Conservation (phyloP, 2,797 vertebrate species). For the Acomys russatus region DNA sequence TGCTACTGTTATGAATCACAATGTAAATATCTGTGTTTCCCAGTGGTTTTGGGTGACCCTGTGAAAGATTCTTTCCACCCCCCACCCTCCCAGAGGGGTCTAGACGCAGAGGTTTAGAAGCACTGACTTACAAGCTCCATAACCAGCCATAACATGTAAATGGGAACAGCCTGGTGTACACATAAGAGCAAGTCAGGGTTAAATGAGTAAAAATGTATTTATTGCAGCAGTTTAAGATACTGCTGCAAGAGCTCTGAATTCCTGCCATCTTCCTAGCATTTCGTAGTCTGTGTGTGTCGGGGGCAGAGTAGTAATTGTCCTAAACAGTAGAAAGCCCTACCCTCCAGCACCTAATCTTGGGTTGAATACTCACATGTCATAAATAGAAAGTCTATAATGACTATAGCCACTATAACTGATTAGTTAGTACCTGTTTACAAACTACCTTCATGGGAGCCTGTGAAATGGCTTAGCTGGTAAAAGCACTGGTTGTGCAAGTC, state of each 20-base stretch:
- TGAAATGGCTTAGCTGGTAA: background rate
- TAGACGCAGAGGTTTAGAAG: background rate
- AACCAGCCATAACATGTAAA: slow-evolving; percentile 6
- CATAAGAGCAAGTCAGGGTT: background rate
- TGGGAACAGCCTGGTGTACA: slow-evolving; percentile 1
- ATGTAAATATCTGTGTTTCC: background rate
- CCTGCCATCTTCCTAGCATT: background rate
- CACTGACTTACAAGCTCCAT: background rate
- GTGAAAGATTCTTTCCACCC: background rate
- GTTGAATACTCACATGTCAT: background rate
- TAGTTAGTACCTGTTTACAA: slow-evolving; percentile 55
- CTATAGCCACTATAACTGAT: slow-evolving; percentile 8
- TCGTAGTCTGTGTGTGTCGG: background rate
- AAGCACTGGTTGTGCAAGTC: background rate
- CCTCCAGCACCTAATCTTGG: background rate
- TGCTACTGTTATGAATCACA: background rate
- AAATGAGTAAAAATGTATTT: background rate
- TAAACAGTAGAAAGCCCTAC: background rate
- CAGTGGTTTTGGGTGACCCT: background rate
- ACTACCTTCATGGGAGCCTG: slow-evolving; percentile 14
- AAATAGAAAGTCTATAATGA: background rate
- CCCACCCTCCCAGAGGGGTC: background rate
- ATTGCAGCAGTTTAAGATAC: background rate
- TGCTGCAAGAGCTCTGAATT: background rate
- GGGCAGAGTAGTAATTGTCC: background rate